phyloP scores from a whole-genome alignment of 2,888 invertebrate genomes.

The Neocrepidodera transversa region DNA sequence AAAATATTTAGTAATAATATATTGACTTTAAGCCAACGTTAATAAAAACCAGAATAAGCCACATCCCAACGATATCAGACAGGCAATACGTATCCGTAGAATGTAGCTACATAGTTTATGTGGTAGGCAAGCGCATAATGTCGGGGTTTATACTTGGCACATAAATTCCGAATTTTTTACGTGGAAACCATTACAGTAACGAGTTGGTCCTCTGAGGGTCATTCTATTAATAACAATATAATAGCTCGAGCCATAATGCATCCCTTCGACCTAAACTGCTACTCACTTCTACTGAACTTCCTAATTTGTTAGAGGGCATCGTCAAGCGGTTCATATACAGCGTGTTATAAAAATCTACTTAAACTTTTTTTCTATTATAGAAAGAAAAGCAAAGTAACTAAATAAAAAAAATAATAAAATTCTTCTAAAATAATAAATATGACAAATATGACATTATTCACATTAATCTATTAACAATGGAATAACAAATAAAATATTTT shows the following conservation, averaged over 20 bases:
- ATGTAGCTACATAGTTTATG: slow-evolving; percentile 28
- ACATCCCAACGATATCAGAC: too few relatives aligned
- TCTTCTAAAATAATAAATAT: too few relatives aligned
- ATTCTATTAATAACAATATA: slow-evolving; percentile 53
- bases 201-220: slow-evolving; percentile 49
- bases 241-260: slow-evolving; percentile 31
- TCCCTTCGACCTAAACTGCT: slow-evolving; percentile 26
- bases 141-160: slow-evolving; percentile 44
- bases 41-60: too few relatives aligned
- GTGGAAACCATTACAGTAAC: slow-evolving; percentile 49
- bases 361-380: too few relatives aligned
- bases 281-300: slow-evolving; percentile 17
- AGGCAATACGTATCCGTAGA: background rate
- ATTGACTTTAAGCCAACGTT: too few relatives aligned
- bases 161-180: slow-evolving; percentile 50
- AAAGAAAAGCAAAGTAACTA: too few relatives aligned
- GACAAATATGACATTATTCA: too few relatives aligned
- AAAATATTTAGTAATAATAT: too few relatives aligned
- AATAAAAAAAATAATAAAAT: too few relatives aligned
- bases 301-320: slow-evolving; percentile 19
- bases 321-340: background rate
- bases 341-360: too few relatives aligned
- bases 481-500: too few relatives aligned
- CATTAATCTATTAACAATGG: too few relatives aligned
- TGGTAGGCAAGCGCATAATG: slow-evolving; percentile 38